Base-by-base conservation (phyloP, 2,888 invertebrate species). In the Exephanes ischioxanthus region DNA sequence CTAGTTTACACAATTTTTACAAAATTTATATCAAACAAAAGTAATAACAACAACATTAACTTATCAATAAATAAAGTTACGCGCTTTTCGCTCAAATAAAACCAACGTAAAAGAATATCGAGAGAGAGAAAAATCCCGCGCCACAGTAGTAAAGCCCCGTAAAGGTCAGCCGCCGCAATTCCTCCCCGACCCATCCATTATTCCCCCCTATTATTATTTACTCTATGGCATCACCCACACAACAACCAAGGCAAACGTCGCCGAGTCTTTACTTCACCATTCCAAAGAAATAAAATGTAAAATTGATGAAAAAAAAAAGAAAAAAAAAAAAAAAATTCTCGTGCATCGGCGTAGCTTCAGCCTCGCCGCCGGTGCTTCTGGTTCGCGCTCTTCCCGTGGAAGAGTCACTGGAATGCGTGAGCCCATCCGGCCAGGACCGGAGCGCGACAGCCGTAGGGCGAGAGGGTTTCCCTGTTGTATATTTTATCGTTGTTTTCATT, bases 401-500 rank as follows among this genome's bases (percentile, higher is more conserved):
- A 1, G 14, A 16, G 61, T 33, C 45, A 33, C 5, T 16, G 61
- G 30, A 61, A 61, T 16, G 33, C 33, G 61, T 61, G 61, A 61
- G 37, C 5, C 30, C 16, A 14, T 48, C 51, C 19, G 16, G 22
- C 75, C 2, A 53, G 26, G 7, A 61, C 61, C 30, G 30, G 33
- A 26, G 53, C 9, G 63, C n/a, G 48, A n/a, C 72, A 55, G 22
- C 30, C 16, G 26, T 61, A 45, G 26, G 26, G 72, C 51, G 30
- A 11, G 66, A 11, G 66, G 14, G 66, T n/a, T n/a, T n/a, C 16
- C 14, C 33, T 30, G 45, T 48, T 75, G 51, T 76, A 66, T 22
- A 66, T 76, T 76, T 66, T 66, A 76, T 76, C 66, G 63, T 76
- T 51, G 19, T 76, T 66, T 76, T 76, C 66, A 76, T 76, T 76